Conservation (phyloP, 2,113 vertebrate genomes). For the Chaetodon trifascialis region DNA sequence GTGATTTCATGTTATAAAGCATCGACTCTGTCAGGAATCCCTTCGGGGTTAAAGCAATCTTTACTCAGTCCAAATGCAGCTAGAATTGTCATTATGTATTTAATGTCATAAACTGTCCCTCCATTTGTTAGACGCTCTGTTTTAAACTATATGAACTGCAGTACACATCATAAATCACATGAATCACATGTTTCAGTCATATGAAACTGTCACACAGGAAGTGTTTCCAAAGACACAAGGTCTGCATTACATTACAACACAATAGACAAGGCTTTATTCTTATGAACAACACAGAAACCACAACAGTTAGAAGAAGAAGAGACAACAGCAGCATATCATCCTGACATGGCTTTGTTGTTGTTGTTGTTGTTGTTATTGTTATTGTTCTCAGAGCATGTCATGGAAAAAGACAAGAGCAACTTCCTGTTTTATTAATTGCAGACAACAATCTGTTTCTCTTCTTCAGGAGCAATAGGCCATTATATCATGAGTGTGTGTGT, state of each 20-base stretch:
- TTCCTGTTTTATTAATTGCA: conserved; percentile 3
- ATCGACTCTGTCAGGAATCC: no score
- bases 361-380: neutral
- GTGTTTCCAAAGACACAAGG: neutral
- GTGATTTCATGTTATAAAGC: no score
- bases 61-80: no score
- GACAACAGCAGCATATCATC: neutral
- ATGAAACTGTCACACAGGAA: neutral
- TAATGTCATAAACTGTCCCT: no score
- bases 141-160: neutral
- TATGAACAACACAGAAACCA: neutral
- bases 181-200: neutral
- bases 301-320: neutral
- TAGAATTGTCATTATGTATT: no score
- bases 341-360: neutral
- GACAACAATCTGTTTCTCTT: conserved; percentile 33
- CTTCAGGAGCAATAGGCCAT: conserved; percentile 28
- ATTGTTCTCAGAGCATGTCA: neutral
- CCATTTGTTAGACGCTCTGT: no score
- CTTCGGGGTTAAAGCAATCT: no score
- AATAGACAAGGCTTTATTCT: neutral
- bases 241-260: neutral
- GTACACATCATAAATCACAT: neutral
- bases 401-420: conserved; percentile 29
- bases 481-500: conserved; percentile 19